Conservation (phyloP, 2,797 vertebrate species). For the Siniperca scherzeri region DNA sequence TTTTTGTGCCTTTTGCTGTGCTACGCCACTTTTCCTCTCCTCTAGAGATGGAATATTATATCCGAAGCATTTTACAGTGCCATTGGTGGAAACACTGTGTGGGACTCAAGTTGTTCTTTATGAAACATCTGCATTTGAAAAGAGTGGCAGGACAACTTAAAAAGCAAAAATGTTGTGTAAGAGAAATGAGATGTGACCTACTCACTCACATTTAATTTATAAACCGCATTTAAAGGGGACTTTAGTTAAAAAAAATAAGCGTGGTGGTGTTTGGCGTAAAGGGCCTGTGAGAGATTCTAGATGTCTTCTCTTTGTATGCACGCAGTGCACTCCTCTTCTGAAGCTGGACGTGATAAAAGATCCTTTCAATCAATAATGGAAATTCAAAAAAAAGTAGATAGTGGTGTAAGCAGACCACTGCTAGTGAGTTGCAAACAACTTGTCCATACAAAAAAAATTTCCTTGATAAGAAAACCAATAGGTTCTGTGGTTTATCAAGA, state of each 20-base stretch:
- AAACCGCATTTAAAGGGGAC: neutral
- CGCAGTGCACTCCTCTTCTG: constrained; percentile 7
- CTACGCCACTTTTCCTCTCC: neutral
- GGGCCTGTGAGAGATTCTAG: neutral
- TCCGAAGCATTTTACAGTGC: neutral
- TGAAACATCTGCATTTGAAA: neutral
- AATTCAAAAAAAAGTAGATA: constrained; percentile 43
- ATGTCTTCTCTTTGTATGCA: constrained; percentile 25
- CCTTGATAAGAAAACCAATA: constrained; percentile 1
- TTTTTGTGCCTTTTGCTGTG: constrained; percentile 8
- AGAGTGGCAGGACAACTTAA: neutral
- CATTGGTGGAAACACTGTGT: neutral
- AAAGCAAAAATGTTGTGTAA: neutral
- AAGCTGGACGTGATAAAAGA: constrained; percentile 40
- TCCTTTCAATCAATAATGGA: constrained; percentile 62
- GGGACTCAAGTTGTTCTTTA: neutral
- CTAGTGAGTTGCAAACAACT: constrained; percentile 25
- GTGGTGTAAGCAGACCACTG: constrained; percentile 4
- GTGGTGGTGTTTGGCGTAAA: neutral
- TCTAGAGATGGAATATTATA: neutral
- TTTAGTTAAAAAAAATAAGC: neutral
- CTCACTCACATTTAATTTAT: neutral
- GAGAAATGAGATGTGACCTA: neutral
- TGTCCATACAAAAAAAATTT: constrained; percentile 19
- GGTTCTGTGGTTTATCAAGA: neutral